A percentile compares a stretch with the other conserved stretches of the same genome.
These are phyloP conservation scores for Xenopus laevis DNA, from an alignment of 2,113 vertebrate genomes.

Conservation along the genomic window DNA sequence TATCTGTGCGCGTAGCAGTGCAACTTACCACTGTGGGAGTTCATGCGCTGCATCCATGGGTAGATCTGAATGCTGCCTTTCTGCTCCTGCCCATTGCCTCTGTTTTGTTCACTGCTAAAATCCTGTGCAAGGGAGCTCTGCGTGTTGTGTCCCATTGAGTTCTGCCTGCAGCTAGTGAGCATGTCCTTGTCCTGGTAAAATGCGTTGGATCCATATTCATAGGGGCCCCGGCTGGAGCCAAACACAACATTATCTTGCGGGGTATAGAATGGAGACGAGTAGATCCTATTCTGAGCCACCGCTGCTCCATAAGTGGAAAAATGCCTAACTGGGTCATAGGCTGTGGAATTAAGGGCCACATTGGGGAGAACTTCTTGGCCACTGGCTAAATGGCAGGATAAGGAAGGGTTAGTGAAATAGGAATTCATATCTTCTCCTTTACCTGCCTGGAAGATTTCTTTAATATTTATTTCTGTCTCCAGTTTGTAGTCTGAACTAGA, in stretches of 20 bases:
- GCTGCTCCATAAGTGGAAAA: conserved; percentile 94
- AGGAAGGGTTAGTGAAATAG: conserved; percentile 94
- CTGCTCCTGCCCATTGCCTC: conserved; percentile 84
- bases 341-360: conserved; percentile 92
- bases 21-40: conserved; percentile 88
- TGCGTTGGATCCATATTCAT: conserved; percentile 88
- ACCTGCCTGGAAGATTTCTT: conserved; percentile 85
- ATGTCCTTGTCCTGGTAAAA: conserved; percentile 86
- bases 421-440: conserved; percentile 81
- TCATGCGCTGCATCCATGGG: conserved; percentile 89
- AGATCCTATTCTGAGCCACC: conserved; percentile 96
- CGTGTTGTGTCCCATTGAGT: conserved; percentile 87
- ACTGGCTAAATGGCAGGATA: conserved; percentile 92
- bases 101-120: conserved; percentile 88
- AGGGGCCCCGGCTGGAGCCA: conserved; percentile 86
- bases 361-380: conserved; percentile 94
- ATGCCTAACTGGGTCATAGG: conserved; percentile 96
- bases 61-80: conserved; percentile 94
- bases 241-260: conserved; percentile 95
- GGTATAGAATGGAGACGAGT: conserved; percentile 93
- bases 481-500: conserved; percentile 90
- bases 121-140: conserved; percentile 94
- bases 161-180: conserved; percentile 91
- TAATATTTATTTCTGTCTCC: conserved; percentile 97
- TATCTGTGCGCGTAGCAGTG: conserved; percentile 79